Base-by-base conservation (phyloP, 2,113 vertebrate species). In the Machaerirhynchus nigripectus region DNA sequence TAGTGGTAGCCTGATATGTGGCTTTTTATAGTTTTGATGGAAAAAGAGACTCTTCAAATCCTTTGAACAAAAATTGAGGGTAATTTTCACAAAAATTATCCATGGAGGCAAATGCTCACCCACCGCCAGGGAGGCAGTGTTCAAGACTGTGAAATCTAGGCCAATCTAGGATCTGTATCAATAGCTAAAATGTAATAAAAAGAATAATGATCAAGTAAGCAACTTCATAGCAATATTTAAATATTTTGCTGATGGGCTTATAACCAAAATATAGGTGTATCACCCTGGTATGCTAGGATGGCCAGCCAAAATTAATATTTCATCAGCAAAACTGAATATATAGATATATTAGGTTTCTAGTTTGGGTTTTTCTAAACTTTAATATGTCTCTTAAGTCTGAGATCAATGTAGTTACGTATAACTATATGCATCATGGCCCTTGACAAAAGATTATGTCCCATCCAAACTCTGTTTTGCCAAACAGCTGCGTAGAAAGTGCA, bases 381-480 rank as follows among this genome's bases (percentile, higher is more conserved):
- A 65, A 23, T 42, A 11, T 60, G 6, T 15, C 17, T 87, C 6
- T 30, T 12, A 14, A 74, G 40, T 15, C 23, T 63, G 61, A 30
- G 6, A 42, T 44, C 0, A 1, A 3, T 37, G 4, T 52, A 39
- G 10, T 50, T 55, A 40, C 18, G 17, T n/a, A 20, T 20, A 57
- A 31, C 13, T 33, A 21, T 21, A 35, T 67, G 65, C 11, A 55
- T 15, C 35, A 7, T 31, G 42, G 50, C 6, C 26, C 35, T 52
- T 73, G 15, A n/a, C 16, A 40, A 20, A 73, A 52, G 28, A 18
- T 78, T 60, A 28, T 15, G 15, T 44, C 60, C 64, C 31, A 49
- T 31, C 55, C 31, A 55, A 63, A 21, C 28, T 90, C 59, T 55
- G 22, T 40, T 87, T 70, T 82, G 40, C 52, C 33, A 39, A 35